Evolutionary conservation across 1,140 invertebrate species (phyloP).

Genomic region (Lithobius niger): DNA sequence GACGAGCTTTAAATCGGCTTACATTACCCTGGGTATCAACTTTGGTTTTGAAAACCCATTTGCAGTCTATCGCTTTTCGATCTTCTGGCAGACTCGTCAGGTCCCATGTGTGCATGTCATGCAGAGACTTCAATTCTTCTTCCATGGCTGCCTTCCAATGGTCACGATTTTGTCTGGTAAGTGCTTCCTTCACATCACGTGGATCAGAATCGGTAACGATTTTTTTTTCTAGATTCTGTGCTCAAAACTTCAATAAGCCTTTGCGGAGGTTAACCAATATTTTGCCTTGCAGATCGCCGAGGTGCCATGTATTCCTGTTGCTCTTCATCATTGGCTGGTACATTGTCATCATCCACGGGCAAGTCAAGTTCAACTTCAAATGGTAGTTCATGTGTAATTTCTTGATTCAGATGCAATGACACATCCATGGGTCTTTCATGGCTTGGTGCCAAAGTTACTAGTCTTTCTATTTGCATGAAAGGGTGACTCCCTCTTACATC

Average conservation of each 20-base stretch:
- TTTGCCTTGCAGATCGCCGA: not conserved
- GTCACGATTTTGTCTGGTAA: not conserved
- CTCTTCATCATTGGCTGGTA: not conserved
- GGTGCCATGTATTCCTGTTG: not conserved
- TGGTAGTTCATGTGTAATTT: not conserved
- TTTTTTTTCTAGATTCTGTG: too few species aligned
- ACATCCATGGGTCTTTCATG: too few species aligned
- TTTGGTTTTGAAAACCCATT: constrained; percentile 13
- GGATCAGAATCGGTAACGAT: too few species aligned
- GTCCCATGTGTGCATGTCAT: constrained; percentile 14
- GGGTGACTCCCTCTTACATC: too few species aligned
- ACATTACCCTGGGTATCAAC: not conserved
- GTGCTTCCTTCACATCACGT: constrained; percentile 1
- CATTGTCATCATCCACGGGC: not conserved
- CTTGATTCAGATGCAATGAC: too few species aligned
- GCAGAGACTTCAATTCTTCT: constrained; percentile 11
- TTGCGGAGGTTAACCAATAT: not conserved
- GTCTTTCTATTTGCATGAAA: too few species aligned
- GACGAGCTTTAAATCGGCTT: constrained; percentile 11
- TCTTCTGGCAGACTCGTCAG: constrained; percentile 1
- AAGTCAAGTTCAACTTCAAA: too few species aligned
- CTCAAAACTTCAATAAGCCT: not conserved
- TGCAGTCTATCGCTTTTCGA: not conserved
- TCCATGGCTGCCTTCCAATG: constrained; percentile 11
- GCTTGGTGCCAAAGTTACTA: too few species aligned